These are phyloP conservation scores for Galaxea fascicularis DNA, from an alignment of 92 coral and sea anemone genomes.

Conservation along the genomic window DNA sequence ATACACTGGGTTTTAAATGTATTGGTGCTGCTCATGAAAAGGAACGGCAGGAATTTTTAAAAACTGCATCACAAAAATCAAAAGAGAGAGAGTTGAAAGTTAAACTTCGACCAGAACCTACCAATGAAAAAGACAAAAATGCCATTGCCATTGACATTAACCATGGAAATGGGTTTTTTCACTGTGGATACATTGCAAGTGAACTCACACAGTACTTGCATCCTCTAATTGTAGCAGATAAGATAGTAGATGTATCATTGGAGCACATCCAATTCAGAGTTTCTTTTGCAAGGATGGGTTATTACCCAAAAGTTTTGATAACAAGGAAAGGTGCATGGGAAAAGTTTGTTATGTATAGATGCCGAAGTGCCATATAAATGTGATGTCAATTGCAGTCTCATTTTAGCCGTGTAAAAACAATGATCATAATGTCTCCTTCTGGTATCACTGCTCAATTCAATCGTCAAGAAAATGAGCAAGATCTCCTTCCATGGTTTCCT, in stretches of 20 bases:
- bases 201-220: slow-evolving; percentile 58
- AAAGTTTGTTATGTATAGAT: slow-evolving; percentile 23
- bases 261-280: slow-evolving; percentile 46
- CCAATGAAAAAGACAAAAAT: slow-evolving; percentile 57
- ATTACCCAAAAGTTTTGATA: slow-evolving; percentile 34
- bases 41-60: slow-evolving; percentile 34
- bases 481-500: no score
- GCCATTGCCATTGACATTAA: slow-evolving; percentile 54
- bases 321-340: slow-evolving; percentile 52
- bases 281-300: slow-evolving; percentile 40
- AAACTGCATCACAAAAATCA: slow-evolving; percentile 28
- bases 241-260: slow-evolving; percentile 25
- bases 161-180: slow-evolving; percentile 44
- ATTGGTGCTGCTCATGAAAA: slow-evolving; percentile 64
- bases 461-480: no score
- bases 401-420: not conserved
- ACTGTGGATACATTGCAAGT: slow-evolving; percentile 61
- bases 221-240: slow-evolving; percentile 13
- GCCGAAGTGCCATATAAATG: slow-evolving; percentile 13
- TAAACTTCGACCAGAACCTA: slow-evolving; percentile 51
- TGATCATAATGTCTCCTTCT: not conserved
- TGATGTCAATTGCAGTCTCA: not conserved
- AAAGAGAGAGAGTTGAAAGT: not conserved
- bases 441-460: slow-evolving; percentile 4
- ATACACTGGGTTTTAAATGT: slow-evolving; percentile 63